Percentiles rank a stretch among this genome's conserved stretches.
Evolutionary conservation across 2,888 invertebrate species (phyloP).

Genomic region (Antitype chi): DNA sequence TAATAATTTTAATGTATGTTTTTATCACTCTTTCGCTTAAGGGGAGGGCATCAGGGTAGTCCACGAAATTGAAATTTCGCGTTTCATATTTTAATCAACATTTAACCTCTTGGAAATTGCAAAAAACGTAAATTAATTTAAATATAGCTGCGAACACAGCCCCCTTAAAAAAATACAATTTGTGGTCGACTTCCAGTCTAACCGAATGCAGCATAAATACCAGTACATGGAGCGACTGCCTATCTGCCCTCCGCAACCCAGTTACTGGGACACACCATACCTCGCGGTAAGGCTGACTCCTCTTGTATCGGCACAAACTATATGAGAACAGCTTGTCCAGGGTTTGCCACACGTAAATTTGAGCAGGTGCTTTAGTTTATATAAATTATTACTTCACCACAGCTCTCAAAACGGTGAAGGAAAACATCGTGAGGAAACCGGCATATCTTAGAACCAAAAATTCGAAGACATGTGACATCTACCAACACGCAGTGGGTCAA

Average conservation of each 20-base stretch:
- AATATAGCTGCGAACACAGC: no score
- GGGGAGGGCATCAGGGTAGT: no score
- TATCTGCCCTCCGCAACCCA: not conserved
- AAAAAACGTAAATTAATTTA: no score
- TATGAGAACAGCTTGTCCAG: not conserved
- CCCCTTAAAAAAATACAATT: not conserved
- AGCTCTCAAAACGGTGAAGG: no score
- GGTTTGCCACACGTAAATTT: no score
- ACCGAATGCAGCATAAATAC: not conserved
- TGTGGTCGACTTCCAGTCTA: not conserved
- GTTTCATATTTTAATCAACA: no score
- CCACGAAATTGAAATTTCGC: no score
- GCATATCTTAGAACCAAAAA: not conserved
- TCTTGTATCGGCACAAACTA: not conserved
- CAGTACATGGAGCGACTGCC: not conserved
- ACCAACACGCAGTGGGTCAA: no score
- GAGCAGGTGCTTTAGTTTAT: not conserved
- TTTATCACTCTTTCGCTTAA: not conserved
- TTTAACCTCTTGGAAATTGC: no score
- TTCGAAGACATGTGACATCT: not conserved
- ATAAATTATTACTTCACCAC: not conserved
- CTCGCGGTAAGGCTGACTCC: not conserved
- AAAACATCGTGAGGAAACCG: no score
- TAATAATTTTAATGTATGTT: conserved; percentile 19
- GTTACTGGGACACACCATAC: no score